Conservation (phyloP, 2,113 vertebrate species). For the Salvator merianae region DNA sequence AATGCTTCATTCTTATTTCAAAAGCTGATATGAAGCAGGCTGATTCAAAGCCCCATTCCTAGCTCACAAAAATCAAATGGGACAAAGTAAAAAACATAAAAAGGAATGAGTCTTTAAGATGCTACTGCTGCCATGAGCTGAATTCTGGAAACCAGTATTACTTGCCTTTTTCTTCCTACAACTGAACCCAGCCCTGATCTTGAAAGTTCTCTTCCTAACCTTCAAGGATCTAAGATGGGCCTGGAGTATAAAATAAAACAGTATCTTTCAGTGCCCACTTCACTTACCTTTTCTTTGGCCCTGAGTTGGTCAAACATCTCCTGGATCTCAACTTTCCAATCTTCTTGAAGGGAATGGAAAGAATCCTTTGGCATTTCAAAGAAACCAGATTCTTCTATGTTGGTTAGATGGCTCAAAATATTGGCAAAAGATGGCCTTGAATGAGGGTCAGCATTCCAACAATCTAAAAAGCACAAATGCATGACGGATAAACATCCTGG, state of each 20-base stretch:
- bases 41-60: background rate
- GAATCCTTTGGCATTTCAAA: slow-evolving; percentile 98
- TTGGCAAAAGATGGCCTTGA: slow-evolving; percentile 87
- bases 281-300: slow-evolving; percentile 92
- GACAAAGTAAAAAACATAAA: background rate
- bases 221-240: background rate
- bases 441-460: slow-evolving; percentile 93
- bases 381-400: slow-evolving; percentile 95
- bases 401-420: slow-evolving; percentile 90
- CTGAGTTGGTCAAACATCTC: slow-evolving; percentile 98
- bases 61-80: background rate
- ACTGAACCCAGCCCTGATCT: background rate
- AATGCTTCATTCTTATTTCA: background rate
- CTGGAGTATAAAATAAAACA: background rate
- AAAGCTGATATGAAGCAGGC: background rate
- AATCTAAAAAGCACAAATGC: slow-evolving; percentile 78
- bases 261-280: background rate
- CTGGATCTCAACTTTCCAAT: slow-evolving; percentile 98
- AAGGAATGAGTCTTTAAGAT: background rate
- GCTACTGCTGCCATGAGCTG: background rate
- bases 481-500: slow-evolving; percentile 2
- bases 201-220: background rate
- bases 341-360: slow-evolving; percentile 96
- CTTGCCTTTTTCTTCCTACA: background rate
- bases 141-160: background rate